Conservation (phyloP, 2,797 vertebrate genomes). For the Lycodopsis pacificus region DNA sequence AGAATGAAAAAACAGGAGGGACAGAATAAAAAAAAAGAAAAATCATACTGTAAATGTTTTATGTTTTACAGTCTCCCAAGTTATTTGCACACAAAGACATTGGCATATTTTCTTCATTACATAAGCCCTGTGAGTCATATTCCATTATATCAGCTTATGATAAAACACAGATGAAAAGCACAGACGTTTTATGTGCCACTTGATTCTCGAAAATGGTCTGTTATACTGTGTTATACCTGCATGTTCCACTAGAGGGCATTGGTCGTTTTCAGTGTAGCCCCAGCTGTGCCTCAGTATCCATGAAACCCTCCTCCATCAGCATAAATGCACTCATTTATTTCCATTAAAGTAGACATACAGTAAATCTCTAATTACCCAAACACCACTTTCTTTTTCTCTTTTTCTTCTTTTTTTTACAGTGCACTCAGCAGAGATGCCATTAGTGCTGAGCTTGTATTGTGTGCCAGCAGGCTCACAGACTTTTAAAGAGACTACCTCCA, state of each 20-base stretch:
- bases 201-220: neutral
- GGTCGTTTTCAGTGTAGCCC: neutral
- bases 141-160: neutral
- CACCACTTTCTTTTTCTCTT: slow-evolving; percentile 3
- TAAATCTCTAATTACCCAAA: slow-evolving; percentile 11
- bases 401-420: neutral
- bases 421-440: neutral
- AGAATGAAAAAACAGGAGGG: neutral
- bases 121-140: neutral
- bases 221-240: slow-evolving; percentile 5
- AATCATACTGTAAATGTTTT: neutral
- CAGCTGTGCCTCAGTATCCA: neutral
- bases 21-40: neutral
- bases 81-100: neutral
- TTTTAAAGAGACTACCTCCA: slow-evolving; percentile 18
- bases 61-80: neutral
- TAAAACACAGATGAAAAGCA: neutral
- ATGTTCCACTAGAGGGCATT: slow-evolving; percentile 43
- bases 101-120: neutral
- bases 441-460: slow-evolving; percentile 7
- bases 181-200: neutral
- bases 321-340: slow-evolving; percentile 3
- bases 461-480: slow-evolving; percentile 7
- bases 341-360: neutral
- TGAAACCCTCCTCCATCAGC: neutral